These are phyloP conservation scores for Sarcophaga carnaria DNA, from an alignment of 2,888 invertebrate species.

Conservation along the genomic window DNA sequence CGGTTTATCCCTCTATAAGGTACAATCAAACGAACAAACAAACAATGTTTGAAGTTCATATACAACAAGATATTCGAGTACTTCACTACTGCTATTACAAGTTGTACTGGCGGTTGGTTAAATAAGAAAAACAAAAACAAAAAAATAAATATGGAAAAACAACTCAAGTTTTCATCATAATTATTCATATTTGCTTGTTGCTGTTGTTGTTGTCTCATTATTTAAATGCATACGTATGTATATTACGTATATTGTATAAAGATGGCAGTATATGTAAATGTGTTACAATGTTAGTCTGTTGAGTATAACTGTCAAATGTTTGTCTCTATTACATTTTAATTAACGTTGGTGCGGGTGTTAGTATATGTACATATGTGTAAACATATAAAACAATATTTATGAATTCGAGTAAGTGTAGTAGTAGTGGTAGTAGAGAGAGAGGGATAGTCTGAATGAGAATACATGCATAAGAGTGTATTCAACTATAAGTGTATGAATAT, in stretches of 20 bases:
- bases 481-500: neutral
- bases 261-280: too few species aligned
- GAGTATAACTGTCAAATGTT: neutral
- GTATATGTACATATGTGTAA: neutral
- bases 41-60: too few species aligned
- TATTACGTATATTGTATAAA: neutral
- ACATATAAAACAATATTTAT: neutral
- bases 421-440: neutral
- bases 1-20: too few species aligned
- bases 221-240: neutral
- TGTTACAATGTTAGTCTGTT: neutral
- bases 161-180: constrained; percentile 21
- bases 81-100: too few species aligned
- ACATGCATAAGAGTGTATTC: neutral
- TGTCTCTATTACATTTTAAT: constrained; percentile 12
- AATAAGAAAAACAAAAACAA: neutral
- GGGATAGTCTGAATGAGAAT: neutral
- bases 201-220: neutral
- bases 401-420: neutral
- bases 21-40: too few species aligned
- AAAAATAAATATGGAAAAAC: too few species aligned
- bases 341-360: neutral
- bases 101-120: neutral
- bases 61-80: too few species aligned
- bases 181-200: constrained; percentile 16